These are phyloP conservation scores for Thamnophis elegans DNA, from an alignment of 2,797 vertebrate species.

Conservation along the genomic window DNA sequence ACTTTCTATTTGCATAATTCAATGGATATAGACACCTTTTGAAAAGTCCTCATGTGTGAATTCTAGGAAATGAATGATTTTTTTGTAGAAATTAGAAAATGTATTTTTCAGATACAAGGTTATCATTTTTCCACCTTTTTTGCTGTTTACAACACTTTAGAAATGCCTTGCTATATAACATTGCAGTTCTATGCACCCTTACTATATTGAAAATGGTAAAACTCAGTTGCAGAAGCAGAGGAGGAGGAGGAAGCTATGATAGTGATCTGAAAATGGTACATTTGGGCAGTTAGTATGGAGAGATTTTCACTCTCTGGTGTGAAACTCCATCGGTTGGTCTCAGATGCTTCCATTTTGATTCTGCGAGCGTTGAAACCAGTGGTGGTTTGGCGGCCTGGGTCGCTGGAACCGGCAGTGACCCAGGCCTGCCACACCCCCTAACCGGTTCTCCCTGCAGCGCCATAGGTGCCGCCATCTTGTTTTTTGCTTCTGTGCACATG, in stretches of 20 bases:
- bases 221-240: background rate
- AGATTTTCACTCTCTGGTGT: background rate
- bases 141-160: background rate
- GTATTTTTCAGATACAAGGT: conserved; percentile 9
- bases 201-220: background rate
- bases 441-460: too few relatives aligned
- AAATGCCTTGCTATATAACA: background rate
- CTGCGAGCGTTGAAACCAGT: background rate
- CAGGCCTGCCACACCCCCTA: too few relatives aligned
- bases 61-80: background rate
- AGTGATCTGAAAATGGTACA: background rate
- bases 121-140: background rate
- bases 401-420: too few relatives aligned
- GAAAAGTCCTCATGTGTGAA: conserved; percentile 7
- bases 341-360: background rate
- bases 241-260: background rate
- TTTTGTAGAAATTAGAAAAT: background rate
- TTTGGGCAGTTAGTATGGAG: background rate
- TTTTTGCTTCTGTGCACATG: too few relatives aligned
- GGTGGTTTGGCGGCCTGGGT: too few relatives aligned
- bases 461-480: too few relatives aligned
- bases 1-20: conserved; percentile 4
- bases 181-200: background rate
- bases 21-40: background rate
- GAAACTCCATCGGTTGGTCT: background rate